These are phyloP conservation scores for Micropterix aruncella DNA, from an alignment of 2,888 invertebrate species.

Conservation along the genomic window DNA sequence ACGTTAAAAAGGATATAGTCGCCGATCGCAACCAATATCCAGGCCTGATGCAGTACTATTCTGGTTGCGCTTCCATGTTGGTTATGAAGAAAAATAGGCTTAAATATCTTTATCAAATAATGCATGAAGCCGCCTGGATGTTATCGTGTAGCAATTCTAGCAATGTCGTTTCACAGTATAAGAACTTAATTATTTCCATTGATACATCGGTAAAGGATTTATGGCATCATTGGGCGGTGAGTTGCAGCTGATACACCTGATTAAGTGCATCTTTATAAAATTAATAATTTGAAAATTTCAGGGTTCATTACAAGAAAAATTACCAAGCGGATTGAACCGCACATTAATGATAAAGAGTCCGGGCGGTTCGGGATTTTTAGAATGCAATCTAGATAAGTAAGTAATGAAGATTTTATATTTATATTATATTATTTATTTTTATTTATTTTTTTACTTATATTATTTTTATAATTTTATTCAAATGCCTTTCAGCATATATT, in stretches of 20 bases:
- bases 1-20: constrained; percentile 55
- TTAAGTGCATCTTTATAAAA: not conserved
- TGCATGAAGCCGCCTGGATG: constrained; percentile 67
- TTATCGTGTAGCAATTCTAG: constrained; percentile 57
- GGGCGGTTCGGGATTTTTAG: constrained; percentile 48
- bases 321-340: constrained; percentile 44
- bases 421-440: too few relatives aligned
- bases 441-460: too few relatives aligned
- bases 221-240: constrained; percentile 34
- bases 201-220: constrained; percentile 34
- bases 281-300: constrained; percentile 13
- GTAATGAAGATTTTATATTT: too few relatives aligned
- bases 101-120: constrained; percentile 33
- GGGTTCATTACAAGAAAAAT: constrained; percentile 45
- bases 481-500: too few relatives aligned
- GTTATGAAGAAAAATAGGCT: constrained; percentile 52
- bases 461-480: too few relatives aligned
- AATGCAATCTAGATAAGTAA: constrained; percentile 69
- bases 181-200: constrained; percentile 42
- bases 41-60: constrained; percentile 52
- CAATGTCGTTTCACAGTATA: constrained; percentile 55
- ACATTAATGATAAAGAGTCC: constrained; percentile 58
- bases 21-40: constrained; percentile 45
- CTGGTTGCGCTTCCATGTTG: constrained; percentile 57
- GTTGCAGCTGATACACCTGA: too few relatives aligned